Percentiles rank a stretch among this genome's conserved stretches.
phyloP scores from a whole-genome alignment of 92 coral and sea anemone species.

The Paramuricea clavata region DNA sequence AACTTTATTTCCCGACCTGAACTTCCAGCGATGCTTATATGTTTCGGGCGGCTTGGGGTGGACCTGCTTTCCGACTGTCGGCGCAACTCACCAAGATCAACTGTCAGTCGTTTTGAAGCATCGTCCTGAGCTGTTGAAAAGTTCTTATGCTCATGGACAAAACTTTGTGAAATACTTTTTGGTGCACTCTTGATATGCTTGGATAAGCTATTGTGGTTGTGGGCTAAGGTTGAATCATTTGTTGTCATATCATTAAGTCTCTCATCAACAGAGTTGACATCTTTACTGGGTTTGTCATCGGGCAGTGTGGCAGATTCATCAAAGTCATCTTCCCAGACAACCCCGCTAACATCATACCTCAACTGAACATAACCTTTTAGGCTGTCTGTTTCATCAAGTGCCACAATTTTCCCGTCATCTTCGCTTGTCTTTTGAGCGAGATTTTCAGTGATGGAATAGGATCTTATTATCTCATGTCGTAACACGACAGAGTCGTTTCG shows the following conservation, averaged over 20 bases:
- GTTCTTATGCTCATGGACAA: neutral
- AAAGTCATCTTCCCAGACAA: neutral
- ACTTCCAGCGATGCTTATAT: neutral
- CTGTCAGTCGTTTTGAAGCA: slow-evolving; percentile 31
- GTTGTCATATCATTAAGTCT: neutral
- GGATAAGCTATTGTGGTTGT: neutral
- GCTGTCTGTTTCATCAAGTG: neutral
- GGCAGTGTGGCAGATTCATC: neutral
- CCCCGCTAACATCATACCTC: neutral
- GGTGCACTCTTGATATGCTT: neutral
- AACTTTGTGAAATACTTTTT: neutral
- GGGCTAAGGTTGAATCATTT: neutral
- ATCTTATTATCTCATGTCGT: slow-evolving; percentile 37
- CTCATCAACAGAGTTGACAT: neutral
- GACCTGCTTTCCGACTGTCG: neutral
- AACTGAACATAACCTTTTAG: slow-evolving; percentile 30
- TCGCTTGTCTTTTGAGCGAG: neutral
- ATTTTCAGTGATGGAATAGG: slow-evolving; percentile 21
- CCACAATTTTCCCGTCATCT: neutral
- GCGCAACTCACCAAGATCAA: slow-evolving; percentile 23
- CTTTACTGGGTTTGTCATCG: neutral
- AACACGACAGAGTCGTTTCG: slow-evolving; percentile 32
- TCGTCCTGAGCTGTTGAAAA: neutral
- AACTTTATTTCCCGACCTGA: neutral
- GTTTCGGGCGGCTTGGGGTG: neutral